Percentiles rank a stretch among this genome's conserved stretches.
Conservation (phyloP, 2,113 vertebrate genomes). For the Scomber colias region DNA sequence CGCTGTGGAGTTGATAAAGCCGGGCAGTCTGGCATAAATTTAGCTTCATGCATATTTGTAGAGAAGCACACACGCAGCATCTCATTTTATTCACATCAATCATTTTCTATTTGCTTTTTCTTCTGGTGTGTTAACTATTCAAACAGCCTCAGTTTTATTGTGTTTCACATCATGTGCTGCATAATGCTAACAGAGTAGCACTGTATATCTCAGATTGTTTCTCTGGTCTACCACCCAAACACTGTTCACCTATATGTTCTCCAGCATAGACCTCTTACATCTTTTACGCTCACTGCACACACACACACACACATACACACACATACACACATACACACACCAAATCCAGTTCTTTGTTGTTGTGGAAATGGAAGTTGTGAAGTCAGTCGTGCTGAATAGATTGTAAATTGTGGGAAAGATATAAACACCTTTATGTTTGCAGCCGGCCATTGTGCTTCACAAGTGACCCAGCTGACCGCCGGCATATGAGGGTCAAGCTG, state of each 20-base stretch:
- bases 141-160: slow-evolving; percentile 14
- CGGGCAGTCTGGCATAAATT: slow-evolving; percentile 35
- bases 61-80: slow-evolving; percentile 22
- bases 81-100: slow-evolving; percentile 57
- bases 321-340: slow-evolving; percentile 18
- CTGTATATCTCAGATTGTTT: slow-evolving; percentile 7
- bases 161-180: slow-evolving; percentile 14
- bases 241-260: slow-evolving; percentile 17
- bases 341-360: slow-evolving; percentile 49
- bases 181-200: slow-evolving; percentile 16
- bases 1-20: slow-evolving; percentile 42
- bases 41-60: slow-evolving; percentile 41
- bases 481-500: slow-evolving; percentile 64
- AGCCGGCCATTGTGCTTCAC: slow-evolving; percentile 72
- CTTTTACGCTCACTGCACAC: slow-evolving; percentile 24
- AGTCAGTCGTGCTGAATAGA: slow-evolving; percentile 74
- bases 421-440: slow-evolving; percentile 69
- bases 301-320: slow-evolving; percentile 1
- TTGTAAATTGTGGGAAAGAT: slow-evolving; percentile 75
- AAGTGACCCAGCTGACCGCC: slow-evolving; percentile 67
- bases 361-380: slow-evolving; percentile 55
- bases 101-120: slow-evolving; percentile 41
- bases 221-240: slow-evolving; percentile 15
- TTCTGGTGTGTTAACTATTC: slow-evolving; percentile 50
- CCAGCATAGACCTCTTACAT: neutral